Conservation (phyloP, 2,113 vertebrate species). For the Macroglossus sobrinus region DNA sequence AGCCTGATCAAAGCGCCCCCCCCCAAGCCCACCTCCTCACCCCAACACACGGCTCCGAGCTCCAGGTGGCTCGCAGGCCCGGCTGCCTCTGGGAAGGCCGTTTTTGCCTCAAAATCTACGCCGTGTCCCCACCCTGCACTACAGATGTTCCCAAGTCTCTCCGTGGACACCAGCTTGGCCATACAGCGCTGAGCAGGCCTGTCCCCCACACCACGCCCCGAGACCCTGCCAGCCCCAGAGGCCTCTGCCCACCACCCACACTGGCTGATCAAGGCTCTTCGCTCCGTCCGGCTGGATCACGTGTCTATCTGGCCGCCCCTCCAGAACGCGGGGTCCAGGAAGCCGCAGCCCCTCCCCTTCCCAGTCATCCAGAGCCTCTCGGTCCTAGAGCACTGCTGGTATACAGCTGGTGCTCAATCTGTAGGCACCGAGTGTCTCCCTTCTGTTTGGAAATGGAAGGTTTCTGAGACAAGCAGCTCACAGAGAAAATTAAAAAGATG, state of each 20-base stretch:
- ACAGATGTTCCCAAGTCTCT: accelerated
- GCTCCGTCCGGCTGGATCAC: accelerated
- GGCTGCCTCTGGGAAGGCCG: accelerated
- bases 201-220: accelerated
- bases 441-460: not conserved
- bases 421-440: accelerated
- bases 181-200: accelerated
- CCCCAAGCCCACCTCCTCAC: slow-evolving; percentile 32
- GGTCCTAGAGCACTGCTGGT: not conserved
- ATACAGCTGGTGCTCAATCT: accelerated
- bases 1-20: slow-evolving; percentile 56
- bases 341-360: no score
- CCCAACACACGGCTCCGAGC: not conserved
- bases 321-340: not conserved
- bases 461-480: not conserved
- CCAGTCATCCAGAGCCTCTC: accelerated
- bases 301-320: accelerated
- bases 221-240: accelerated
- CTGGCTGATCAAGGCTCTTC: not conserved
- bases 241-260: accelerated
- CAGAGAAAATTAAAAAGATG: accelerated
- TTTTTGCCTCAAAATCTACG: not conserved
- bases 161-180: accelerated
- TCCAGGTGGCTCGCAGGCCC: not conserved
- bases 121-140: not conserved